Evolutionary conservation across 35 echinoderm and acorn worm genomes (phyloP), one percentile per base, ranked within the genome.

Genomic region (Apostichopus californicus): DNA sequence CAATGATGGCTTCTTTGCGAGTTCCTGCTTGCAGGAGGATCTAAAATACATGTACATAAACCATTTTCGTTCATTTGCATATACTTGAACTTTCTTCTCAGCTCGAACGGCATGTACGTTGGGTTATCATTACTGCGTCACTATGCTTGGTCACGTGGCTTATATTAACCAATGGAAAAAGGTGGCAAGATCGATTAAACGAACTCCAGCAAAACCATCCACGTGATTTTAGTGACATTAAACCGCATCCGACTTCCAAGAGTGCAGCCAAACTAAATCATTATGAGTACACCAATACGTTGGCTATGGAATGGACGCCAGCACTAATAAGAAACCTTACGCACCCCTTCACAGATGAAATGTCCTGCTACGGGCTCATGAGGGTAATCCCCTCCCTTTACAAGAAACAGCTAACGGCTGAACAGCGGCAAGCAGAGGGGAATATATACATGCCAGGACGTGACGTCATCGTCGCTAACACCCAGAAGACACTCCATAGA

Each of bases 91-190:
- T 9, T 61, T 61, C 58, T 61, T 61, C 34, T 63, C 64, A 89
- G 86, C 86, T 89, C 6, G 86, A 89, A 89, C 86, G 86, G 64
- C 58, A 89, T 72, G 71, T 89, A 23, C 86, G 86, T 52, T 89
- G 25, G 15, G 23, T 26, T 28, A 72, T 89, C 23, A 0, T 89
- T 5, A 52, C 64, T 68, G 52, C 68, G 17, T 89, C 64, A 52
- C 5, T 89, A 6, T 89, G 60, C 10, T 4, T 89, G 60, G 86
- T 89, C 86, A 89, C 86, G 86, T 89, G 86, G 86, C 15, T 89
- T 8, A 72, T 89, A 25, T 72, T 89, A 34, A 64, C 86, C 64
- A 89, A 68, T 89, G 86, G 11, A 7, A 89, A 23, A 54, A 68
- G 64, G 13, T 89, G 86, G 86, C 58, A 12, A 18, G 86, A 89